A percentile compares a stretch with the other conserved stretches of the same genome.
These are phyloP conservation scores for Cydia fagiglandana DNA, from an alignment of 1,140 invertebrate genomes.

Conservation along the genomic window DNA sequence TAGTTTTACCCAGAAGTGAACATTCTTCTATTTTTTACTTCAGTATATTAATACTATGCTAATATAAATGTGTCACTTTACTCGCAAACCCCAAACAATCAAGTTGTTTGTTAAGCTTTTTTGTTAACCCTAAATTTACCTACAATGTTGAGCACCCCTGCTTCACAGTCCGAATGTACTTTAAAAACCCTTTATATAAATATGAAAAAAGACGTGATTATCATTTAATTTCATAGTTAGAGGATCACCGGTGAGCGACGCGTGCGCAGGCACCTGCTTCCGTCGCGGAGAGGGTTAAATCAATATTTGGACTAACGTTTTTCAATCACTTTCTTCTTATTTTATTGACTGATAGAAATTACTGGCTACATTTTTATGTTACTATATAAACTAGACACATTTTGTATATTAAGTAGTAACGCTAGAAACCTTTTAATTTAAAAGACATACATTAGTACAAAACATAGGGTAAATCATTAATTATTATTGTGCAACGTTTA, in stretches of 20 bases:
- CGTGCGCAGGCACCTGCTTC: conserved; percentile 73
- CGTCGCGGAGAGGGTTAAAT: conserved; percentile 74
- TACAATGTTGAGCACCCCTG: conserved; percentile 51
- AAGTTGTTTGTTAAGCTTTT: no score
- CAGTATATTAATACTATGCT: no score
- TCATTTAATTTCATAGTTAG: conserved; percentile 78
- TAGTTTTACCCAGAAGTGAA: no score
- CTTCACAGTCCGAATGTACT: conserved; percentile 57
- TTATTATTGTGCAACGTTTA: no score
- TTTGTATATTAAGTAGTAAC: no score
- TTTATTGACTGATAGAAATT: conserved; percentile 40
- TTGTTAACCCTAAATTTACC: neutral
- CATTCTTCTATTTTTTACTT: no score
- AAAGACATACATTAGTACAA: no score
- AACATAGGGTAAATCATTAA: no score
- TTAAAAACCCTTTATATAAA: conserved; percentile 72
- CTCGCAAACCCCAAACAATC: no score
- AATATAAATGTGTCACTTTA: no score
- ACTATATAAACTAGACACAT: no score
- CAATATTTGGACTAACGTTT: conserved; percentile 75
- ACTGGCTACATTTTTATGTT: conserved; percentile 25
- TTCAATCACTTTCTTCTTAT: conserved; percentile 62
- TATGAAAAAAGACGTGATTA: conserved; percentile 74
- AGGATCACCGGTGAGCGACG: conserved; percentile 67
- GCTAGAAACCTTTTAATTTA: no score